Evolutionary conservation across 2,113 vertebrate genomes (phyloP).

Genomic region (Anhinga rufa): DNA sequence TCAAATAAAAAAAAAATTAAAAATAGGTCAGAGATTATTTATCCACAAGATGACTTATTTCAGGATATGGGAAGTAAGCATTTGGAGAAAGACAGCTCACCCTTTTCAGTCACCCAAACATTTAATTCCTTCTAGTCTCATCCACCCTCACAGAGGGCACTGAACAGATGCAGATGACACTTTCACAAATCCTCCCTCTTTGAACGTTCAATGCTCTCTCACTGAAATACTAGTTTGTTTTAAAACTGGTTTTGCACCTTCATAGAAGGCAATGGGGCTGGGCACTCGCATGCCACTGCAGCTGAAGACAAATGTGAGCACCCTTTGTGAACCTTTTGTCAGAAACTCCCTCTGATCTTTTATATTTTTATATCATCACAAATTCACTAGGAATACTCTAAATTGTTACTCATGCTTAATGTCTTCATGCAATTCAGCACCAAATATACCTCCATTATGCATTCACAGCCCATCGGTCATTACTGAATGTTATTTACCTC

Average conservation of each 20-base stretch:
- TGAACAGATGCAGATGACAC: neutral
- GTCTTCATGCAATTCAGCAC: neutral
- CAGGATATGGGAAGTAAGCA: neutral
- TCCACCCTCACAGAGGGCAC: constrained; percentile 6
- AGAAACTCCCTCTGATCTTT: neutral
- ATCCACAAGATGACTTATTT: neutral
- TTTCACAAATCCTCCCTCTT: constrained; percentile 14
- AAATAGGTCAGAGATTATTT: neutral
- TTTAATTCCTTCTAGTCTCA: constrained; percentile 32
- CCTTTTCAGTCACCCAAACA: constrained; percentile 4
- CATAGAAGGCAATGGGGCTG: neutral
- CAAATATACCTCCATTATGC: neutral
- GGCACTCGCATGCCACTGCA: neutral
- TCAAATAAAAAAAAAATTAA: neutral
- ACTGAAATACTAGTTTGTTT: neutral
- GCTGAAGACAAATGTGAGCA: neutral
- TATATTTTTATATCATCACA: neutral
- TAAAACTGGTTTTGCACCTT: neutral
- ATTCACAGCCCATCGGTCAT: neutral
- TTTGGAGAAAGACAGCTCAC: neutral
- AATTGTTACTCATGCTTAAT: neutral
- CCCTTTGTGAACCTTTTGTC: neutral
- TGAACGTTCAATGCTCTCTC: neutral
- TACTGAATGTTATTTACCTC: neutral
- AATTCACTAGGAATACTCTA: neutral